Base-by-base conservation (phyloP, 1,140 invertebrate species). In the Nilaparvata lugens region DNA sequence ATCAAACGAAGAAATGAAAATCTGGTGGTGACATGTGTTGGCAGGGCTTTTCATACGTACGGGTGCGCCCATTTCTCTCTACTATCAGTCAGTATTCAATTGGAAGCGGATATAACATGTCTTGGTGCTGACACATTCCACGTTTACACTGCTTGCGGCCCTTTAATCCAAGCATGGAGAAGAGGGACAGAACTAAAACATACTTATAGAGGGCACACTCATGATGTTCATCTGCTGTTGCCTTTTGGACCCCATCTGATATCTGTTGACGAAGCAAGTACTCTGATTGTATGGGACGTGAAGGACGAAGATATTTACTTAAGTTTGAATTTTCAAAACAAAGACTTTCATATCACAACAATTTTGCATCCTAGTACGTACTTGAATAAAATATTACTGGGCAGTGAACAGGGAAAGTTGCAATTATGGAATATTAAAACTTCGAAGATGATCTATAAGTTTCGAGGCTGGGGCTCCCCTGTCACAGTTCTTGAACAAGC, bases 351-450 rank as follows among this genome's bases (percentile, higher is more conserved):
- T 68, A 85, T 97, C 11, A 85, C 88, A 0, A 77, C 87, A 0
- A 63, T 96, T 1, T 76, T 88, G 52, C 95, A 98, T 79, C 95
- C 95, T 2, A 84, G 79, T 48, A 95, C 95, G 0, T 98, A 98
- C 70, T 72, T 95, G 2, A 97, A 98, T 72, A 98, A 98, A 78
- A 82, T 98, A 52, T 72, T 98, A n/a, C 73, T 98, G 52, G 95
- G 89, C 13, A 95, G 92, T 66, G 78, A 85, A 56, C 91, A 97
- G 73, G 96, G 95, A 0, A 72, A 78, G 38, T 64, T 98, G 60
- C 91, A 97, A 67, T 73, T 98, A 51, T 95, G 93, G 90, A 98
- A 98, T 76, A 75, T 98, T 4, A 86, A 86, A 57, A 83, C 83
- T 65, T 79, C 82, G 55, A 89, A 87, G 69, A 76, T 89, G 62